Base-by-base conservation (phyloP, 2,888 invertebrate species). In the Polymixis flavicincta region DNA sequence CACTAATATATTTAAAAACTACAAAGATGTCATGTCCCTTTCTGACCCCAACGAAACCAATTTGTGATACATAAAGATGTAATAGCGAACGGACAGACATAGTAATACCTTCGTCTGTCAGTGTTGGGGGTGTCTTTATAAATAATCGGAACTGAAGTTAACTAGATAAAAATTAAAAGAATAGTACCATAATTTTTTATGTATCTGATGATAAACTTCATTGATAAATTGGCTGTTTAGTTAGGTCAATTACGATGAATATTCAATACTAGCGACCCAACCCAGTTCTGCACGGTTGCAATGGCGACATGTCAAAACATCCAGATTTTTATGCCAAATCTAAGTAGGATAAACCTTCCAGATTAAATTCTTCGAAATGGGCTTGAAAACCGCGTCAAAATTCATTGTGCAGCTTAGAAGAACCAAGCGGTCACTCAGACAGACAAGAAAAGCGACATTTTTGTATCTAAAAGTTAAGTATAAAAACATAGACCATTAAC, bases 1-100 rank as follows among this genome's bases (percentile, higher is more conserved):
- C 37, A 37, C 6, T 5, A 37, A 19, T 19, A 59, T 25, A 71
- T 22, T 50, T 52, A 72, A 8, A 61, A 70, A 63, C 63, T 13
- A 73, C 37, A 80, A 54, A 19, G 28, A 63, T 25, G 50, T 19
- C 14, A 72, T 59, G 64, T 73, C 70, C 83, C 48, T 68, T 59
- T 77, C 50, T 60, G 59, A 75, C 60, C 69, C 69, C 28, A 73
- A 42, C 25, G 28, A 83, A 78, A 83, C 71, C 74, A 68, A 82
- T 83, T 73, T 84, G 63, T 64, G 28, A 68, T 69, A 74, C 45
- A 75, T 42, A 7, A 60, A 67, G 22, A 59, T 60, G 32, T 67
- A 72, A 67, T 72, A 72, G 60, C 37, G 50, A 59, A 19, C 19
- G 50, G n/a, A 37, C 17, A 32, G 60, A 69, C 52, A 45, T 52